phyloP scores from a whole-genome alignment of 2,797 vertebrate genomes.

The Phrynocephalus vlangalii region DNA sequence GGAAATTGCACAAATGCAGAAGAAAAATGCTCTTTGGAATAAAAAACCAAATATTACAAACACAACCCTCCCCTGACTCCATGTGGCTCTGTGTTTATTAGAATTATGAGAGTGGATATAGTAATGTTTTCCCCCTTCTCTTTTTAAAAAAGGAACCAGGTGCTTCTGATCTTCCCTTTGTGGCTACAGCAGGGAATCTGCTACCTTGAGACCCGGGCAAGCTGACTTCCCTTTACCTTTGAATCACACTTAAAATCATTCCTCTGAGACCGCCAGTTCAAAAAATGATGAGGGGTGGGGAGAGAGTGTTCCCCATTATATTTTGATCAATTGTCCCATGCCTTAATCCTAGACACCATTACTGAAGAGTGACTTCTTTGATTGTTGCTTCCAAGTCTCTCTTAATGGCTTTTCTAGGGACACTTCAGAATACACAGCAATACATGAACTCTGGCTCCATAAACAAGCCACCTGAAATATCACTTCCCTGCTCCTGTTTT shows the following conservation, averaged over 20 bases:
- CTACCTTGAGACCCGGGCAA: background rate
- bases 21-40: no score
- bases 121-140: background rate
- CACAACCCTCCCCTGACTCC: no score
- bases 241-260: background rate
- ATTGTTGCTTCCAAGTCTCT: background rate
- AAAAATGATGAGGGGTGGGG: no score
- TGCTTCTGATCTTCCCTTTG: background rate
- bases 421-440: background rate
- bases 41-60: no score
- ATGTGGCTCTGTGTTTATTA: no score
- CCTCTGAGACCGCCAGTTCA: no score
- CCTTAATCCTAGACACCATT: background rate
- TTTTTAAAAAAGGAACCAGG: background rate
- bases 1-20: no score
- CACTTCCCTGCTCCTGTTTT: background rate
- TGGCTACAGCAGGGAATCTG: background rate
- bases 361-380: background rate
- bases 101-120: background rate
- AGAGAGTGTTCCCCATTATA: no score
- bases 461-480: background rate
- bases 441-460: background rate
- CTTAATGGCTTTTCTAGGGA: background rate
- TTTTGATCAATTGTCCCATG: background rate
- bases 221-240: background rate